Conservation (phyloP, 2,113 vertebrate genomes). For the Elaphurus davidianus region DNA sequence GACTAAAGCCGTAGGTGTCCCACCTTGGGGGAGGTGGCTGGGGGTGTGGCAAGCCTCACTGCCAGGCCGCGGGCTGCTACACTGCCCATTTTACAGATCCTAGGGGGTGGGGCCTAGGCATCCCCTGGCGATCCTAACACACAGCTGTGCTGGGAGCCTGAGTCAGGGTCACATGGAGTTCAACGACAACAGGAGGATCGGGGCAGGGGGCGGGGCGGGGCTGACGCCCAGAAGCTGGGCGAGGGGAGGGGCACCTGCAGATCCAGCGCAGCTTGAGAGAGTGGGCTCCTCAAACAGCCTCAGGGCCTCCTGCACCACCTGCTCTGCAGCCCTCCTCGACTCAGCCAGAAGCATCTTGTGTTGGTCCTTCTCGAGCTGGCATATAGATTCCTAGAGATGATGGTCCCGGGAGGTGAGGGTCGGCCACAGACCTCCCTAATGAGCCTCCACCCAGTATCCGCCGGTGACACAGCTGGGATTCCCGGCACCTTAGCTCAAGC, state of each 20-base stretch:
- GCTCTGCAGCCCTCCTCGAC: slow-evolving; percentile 83
- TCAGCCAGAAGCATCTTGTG: slow-evolving; percentile 84
- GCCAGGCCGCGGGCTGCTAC: neutral
- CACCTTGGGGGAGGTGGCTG: neutral
- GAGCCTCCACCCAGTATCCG: fast-evolving
- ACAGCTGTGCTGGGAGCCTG: neutral
- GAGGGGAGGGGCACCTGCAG: slow-evolving; percentile 83
- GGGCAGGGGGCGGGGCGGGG: neutral
- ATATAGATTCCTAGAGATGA: slow-evolving; percentile 85
- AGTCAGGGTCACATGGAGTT: neutral
- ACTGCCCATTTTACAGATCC: neutral
- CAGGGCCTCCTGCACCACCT: slow-evolving; percentile 90
- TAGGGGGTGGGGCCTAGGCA: neutral
- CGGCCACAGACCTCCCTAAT: fast-evolving
- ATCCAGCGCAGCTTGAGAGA: slow-evolving; percentile 91
- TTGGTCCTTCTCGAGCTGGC: slow-evolving; percentile 78
- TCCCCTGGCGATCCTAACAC: neutral
- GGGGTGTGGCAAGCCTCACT: neutral
- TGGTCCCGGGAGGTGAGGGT: fast-evolving
- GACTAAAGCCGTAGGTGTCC: neutral
- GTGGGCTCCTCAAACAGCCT: slow-evolving; percentile 88
- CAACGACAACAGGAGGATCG: fast-evolving
- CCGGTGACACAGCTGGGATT: neutral
- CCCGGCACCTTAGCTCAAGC: neutral
- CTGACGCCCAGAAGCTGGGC: fast-evolving